Conservation (phyloP, 2,113 vertebrate species). For the Lepus europaeus region DNA sequence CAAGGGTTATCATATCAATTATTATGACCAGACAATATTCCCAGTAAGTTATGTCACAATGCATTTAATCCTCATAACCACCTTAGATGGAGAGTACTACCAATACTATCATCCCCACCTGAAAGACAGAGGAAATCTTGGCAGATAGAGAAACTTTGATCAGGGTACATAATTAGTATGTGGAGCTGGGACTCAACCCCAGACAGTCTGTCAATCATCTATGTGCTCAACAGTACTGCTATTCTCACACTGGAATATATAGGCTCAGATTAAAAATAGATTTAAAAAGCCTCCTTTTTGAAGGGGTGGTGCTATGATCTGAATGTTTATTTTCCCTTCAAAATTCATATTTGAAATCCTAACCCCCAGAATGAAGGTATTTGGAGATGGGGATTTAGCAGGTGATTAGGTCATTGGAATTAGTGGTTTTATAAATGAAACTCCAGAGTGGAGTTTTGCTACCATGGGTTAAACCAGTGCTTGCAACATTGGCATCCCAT, state of each 20-base stretch:
- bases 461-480: too few species aligned
- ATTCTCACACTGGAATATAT: slow-evolving; percentile 11
- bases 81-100: not conserved
- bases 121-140: not conserved
- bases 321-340: not conserved
- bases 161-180: not conserved
- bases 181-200: not conserved
- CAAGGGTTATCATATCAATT: not conserved
- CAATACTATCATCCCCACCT: not conserved
- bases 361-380: not conserved
- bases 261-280: slow-evolving; percentile 19
- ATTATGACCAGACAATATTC: not conserved
- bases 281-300: not conserved
- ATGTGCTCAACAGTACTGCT: not conserved
- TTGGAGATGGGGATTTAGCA: not conserved
- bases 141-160: slow-evolving; percentile 3
- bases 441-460: not conserved
- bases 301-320: not conserved
- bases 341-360: not conserved
- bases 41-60: not conserved
- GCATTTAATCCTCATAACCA: slow-evolving; percentile 11
- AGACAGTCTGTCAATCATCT: not conserved
- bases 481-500: too few species aligned
- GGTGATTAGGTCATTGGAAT: not conserved
- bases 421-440: not conserved